A percentile compares a stretch with the other conserved stretches of the same genome.
Conservation (phyloP, 2,888 invertebrate genomes). For the Deilephila porcellus region DNA sequence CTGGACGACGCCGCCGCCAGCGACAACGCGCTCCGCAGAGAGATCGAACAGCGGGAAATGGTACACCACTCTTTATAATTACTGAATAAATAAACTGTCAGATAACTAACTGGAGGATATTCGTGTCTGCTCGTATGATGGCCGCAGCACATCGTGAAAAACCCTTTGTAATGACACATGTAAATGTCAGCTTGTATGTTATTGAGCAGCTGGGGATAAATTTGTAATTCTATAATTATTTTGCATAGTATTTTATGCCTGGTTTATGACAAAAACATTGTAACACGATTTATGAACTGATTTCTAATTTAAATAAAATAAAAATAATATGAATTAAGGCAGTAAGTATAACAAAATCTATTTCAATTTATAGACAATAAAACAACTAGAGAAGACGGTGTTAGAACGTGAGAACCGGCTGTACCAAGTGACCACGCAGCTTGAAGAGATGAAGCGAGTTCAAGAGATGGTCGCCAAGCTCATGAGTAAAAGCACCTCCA, state of each 20-base stretch:
- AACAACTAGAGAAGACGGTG: conserved; percentile 78
- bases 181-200: too few species aligned
- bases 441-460: conserved; percentile 81
- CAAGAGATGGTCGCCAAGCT: conserved; percentile 82
- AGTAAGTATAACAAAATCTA: not conserved
- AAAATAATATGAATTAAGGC: not conserved
- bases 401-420: conserved; percentile 77
- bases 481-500: conserved; percentile 70
- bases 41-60: conserved; percentile 68
- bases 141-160: too few species aligned
- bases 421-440: conserved; percentile 76
- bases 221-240: too few species aligned
- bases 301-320: too few species aligned
- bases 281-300: too few species aligned
- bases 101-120: too few species aligned
- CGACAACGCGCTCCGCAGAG: conserved; percentile 60
- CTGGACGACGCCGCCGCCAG: conserved; percentile 66
- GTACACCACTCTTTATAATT: conserved; percentile 46
- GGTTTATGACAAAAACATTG: too few species aligned
- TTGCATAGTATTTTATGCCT: too few species aligned
- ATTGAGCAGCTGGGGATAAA: too few species aligned
- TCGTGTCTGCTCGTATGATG: too few species aligned
- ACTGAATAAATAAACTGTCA: not conserved
- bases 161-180: too few species aligned
- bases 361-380: conserved; percentile 65